Conservation (phyloP, 2,888 invertebrate species). For the Diaphora mendica region DNA sequence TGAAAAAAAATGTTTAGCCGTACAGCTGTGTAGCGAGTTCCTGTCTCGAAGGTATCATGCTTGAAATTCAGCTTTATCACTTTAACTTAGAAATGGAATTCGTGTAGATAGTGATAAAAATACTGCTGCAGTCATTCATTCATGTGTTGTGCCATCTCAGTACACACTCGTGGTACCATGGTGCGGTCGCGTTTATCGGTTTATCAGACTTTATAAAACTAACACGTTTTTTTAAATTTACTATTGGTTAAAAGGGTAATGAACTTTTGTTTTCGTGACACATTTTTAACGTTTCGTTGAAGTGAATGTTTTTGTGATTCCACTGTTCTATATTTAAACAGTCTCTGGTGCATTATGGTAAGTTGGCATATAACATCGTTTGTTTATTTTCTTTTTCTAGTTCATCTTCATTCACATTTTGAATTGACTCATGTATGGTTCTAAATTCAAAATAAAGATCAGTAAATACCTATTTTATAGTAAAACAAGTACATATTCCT, state of each 20-base stretch:
- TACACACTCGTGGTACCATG: slow-evolving; percentile 42
- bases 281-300: slow-evolving; percentile 1
- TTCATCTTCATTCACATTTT: slow-evolving; percentile 20
- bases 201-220: slow-evolving; percentile 28
- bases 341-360: slow-evolving; percentile 47
- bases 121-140: slow-evolving; percentile 53
- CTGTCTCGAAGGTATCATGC: slow-evolving; percentile 10
- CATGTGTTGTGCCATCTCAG: slow-evolving; percentile 47
- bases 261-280: slow-evolving; percentile 21
- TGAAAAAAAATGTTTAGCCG: slow-evolving; percentile 41
- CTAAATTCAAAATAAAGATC: background rate
- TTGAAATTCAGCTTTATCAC: slow-evolving; percentile 30
- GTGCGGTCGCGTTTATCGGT: slow-evolving; percentile 41
- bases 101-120: slow-evolving; percentile 23
- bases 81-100: slow-evolving; percentile 25
- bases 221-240: slow-evolving; percentile 30
- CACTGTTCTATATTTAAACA: slow-evolving; percentile 29
- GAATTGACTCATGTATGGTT: background rate
- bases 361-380: slow-evolving; percentile 48
- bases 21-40: slow-evolving; percentile 36
- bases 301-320: slow-evolving; percentile 23
- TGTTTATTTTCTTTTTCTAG: slow-evolving; percentile 34
- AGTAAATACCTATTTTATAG: background rate
- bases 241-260: slow-evolving; percentile 25
- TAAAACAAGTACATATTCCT: background rate